Evolutionary conservation across 2,888 invertebrate genomes (phyloP).

Genomic region (Bibio marci): DNA sequence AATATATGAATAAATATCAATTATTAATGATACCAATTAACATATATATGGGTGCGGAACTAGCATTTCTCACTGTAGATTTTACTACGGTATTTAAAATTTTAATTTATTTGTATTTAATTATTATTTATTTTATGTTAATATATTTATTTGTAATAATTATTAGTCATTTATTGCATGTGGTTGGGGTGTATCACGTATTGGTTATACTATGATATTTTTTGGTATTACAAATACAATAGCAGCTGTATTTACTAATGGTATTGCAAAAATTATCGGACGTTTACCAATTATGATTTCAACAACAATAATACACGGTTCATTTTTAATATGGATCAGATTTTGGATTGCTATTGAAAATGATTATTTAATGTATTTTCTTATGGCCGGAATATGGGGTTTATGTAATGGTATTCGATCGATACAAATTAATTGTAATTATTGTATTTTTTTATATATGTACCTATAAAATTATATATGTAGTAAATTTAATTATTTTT

Average conservation of each 20-base stretch:
- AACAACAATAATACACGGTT: constrained; percentile 52
- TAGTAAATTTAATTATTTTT: not conserved
- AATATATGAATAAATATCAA: constrained; percentile 62
- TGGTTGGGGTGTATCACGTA: constrained; percentile 75
- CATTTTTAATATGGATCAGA: constrained; percentile 47
- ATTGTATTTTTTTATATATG: constrained; percentile 14
- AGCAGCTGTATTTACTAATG: constrained; percentile 68
- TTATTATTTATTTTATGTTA: constrained; percentile 1
- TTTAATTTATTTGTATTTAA: constrained; percentile 1
- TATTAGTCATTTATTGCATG: constrained; percentile 72
- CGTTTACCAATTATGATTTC: constrained; percentile 60
- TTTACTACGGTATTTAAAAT: constrained; percentile 48
- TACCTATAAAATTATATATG: too few species aligned
- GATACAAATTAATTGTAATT: constrained; percentile 81
- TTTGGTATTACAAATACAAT: constrained; percentile 78
- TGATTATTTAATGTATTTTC: constrained; percentile 53
- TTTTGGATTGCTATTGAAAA: constrained; percentile 55
- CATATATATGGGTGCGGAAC: constrained; percentile 84
- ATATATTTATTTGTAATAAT: constrained; percentile 8
- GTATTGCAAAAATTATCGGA: constrained; percentile 61
- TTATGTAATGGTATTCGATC: constrained; percentile 81
- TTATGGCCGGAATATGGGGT: constrained; percentile 74
- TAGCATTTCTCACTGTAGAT: constrained; percentile 79
- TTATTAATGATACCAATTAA: constrained; percentile 76
- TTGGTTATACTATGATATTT: constrained; percentile 88